A percentile compares a stretch with the other conserved stretches of the same genome.
Evolutionary conservation across 1,140 invertebrate species (phyloP).

Genomic region (Cataglyphis hispanica): DNA sequence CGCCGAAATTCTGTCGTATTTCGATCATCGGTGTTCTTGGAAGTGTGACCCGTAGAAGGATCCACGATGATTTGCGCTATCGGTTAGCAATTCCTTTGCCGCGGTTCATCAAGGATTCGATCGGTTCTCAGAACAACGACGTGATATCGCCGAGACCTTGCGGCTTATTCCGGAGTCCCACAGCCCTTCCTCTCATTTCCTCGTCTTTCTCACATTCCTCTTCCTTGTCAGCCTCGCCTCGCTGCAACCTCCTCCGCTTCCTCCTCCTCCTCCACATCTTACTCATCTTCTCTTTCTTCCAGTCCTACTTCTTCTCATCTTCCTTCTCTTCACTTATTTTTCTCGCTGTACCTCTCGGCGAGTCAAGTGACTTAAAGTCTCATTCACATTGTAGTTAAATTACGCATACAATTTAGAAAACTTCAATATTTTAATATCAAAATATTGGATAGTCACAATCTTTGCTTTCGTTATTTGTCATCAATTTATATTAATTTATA

Average conservation of each 20-base stretch:
- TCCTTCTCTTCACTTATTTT: conserved; percentile 44
- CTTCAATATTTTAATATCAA: not conserved
- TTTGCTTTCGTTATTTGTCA: not conserved
- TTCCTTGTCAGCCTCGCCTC: conserved; percentile 69
- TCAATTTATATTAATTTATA: not conserved
- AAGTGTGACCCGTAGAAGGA: not conserved
- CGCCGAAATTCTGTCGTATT: not conserved
- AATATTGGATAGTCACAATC: too few species aligned
- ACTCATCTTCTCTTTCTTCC: conserved; percentile 59
- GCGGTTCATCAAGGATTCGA: conserved; percentile 72
- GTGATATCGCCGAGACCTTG: conserved; percentile 69
- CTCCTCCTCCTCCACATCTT: conserved; percentile 35
- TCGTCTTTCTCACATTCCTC: conserved; percentile 64
- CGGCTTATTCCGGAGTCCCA: conserved; percentile 47
- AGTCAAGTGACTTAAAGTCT: conserved; percentile 15
- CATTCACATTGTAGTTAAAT: conserved; percentile 10
- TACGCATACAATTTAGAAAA: not conserved
- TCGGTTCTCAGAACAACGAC: conserved; percentile 78
- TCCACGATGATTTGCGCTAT: conserved; percentile 24
- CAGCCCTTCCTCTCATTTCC: conserved; percentile 66
- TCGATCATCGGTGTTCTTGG: not conserved
- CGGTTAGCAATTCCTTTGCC: conserved; percentile 32
- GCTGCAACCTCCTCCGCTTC: conserved; percentile 55
- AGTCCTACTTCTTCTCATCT: conserved; percentile 52
- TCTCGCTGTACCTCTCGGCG: not conserved